These are phyloP conservation scores for Thaumetopoea pityocampa DNA, from an alignment of 1,140 invertebrate species.

Conservation along the genomic window DNA sequence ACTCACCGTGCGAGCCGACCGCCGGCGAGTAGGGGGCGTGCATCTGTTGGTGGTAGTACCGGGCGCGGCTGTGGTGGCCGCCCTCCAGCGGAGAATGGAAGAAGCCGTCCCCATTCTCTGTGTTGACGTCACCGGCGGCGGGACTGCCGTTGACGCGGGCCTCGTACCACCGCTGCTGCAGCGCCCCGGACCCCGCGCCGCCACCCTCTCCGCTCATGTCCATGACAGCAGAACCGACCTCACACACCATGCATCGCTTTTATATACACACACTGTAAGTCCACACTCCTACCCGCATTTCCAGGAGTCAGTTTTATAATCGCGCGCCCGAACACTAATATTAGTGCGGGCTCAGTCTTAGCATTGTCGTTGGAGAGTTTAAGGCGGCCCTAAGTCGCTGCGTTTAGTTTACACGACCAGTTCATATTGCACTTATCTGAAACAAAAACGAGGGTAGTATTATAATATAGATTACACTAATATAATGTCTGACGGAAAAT, in stretches of 20 bases:
- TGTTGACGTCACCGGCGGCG: slow-evolving; percentile 57
- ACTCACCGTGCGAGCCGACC: slow-evolving; percentile 70
- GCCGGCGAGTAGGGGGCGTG: slow-evolving; percentile 71
- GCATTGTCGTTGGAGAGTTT: slow-evolving; percentile 24
- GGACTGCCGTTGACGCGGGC: slow-evolving; percentile 72
- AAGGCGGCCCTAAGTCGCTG: slow-evolving; percentile 19
- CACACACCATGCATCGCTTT: slow-evolving; percentile 73
- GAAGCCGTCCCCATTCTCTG: slow-evolving; percentile 66
- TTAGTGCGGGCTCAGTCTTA: slow-evolving; percentile 31
- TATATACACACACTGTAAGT: slow-evolving; percentile 63
- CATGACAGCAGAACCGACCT: slow-evolving; percentile 62
- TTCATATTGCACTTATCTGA: slow-evolving; percentile 48
- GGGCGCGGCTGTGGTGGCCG: slow-evolving; percentile 69
- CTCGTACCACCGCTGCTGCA: slow-evolving; percentile 74
- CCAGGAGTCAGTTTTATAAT: slow-evolving; percentile 26
- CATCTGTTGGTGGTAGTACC: slow-evolving; percentile 75
- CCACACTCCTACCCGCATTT: slow-evolving; percentile 60
- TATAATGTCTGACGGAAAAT: too few relatives aligned
- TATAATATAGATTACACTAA: not conserved
- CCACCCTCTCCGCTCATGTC: slow-evolving; percentile 69
- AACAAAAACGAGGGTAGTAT: slow-evolving; percentile 22
- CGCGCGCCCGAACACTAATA: slow-evolving; percentile 14
- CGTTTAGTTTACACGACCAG: slow-evolving; percentile 21
- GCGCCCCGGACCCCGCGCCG: slow-evolving; percentile 46
- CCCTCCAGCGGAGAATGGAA: slow-evolving; percentile 73